Evolutionary conservation across 2,113 vertebrate genomes (phyloP), one percentile per base, ranked within the genome.

Genomic region (Hiodon alosoides): DNA sequence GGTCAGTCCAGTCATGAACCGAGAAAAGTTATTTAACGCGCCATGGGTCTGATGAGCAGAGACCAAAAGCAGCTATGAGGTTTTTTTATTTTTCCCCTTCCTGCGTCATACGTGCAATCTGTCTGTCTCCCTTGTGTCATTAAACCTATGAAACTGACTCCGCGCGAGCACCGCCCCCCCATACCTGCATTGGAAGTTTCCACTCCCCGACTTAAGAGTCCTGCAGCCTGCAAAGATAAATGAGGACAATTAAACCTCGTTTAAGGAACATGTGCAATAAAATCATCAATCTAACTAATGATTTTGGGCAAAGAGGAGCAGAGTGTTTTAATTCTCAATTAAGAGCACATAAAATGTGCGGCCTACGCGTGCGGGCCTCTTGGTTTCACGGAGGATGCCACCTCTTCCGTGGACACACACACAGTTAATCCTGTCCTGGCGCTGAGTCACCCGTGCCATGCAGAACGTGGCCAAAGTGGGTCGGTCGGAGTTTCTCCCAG

Each of bases 221-320:
- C 59, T 65, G 61, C 62, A 61, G 77, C 75, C 78, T 72, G 54
- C 69, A 71, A 79, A 76, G 84, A 89, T 76, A 86, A 81, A 85
- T 73, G 46, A 83, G 76, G 75, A 74, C 83, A 82, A 81, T 86
- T 77, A 87, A 85, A 85, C 51, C 78, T 75, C 77, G 83, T 86
- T 88, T 81, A 82, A 76, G 16, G 81, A 67, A 76, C 57, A 73
- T 79, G 75, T 78, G 77, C 83, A 79, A 79, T 80, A 80, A 80
- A 82, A 82, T 85, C 80, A 88, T 90, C 85, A 87, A 82, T 87
- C 83, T 76, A 67, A 64, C 79, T 84, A 84, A 87, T 84, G 81
- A 69, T 72, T 68, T 8, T 53, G 14, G 65, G 65, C 53, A 59
- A 64, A 46, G n/a, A 50, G 0, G 64, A n/a, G 51, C 7, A 31